These are phyloP conservation scores for Mylabris phalerata DNA, from an alignment of 1,140 invertebrate species.

Conservation along the genomic window DNA sequence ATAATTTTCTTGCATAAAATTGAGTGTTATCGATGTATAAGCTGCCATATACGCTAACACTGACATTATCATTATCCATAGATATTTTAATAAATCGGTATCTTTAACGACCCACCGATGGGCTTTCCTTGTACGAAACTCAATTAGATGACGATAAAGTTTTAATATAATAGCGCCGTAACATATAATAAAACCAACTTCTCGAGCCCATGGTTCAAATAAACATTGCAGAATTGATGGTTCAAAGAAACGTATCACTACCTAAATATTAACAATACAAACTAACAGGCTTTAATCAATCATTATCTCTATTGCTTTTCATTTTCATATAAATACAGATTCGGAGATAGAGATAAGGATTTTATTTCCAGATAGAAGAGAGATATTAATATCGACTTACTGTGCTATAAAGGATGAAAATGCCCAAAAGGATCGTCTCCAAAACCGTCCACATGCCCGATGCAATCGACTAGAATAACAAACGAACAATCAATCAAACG, in stretches of 20 bases:
- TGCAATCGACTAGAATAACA: slow-evolving; percentile 62
- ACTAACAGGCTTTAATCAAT: not conserved
- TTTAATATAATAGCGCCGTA: slow-evolving; percentile 87
- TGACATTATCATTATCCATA: slow-evolving; percentile 66
- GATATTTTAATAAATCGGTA: slow-evolving; percentile 76
- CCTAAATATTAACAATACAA: slow-evolving; percentile 49
- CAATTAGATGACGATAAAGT: slow-evolving; percentile 75
- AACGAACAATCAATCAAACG: not conserved
- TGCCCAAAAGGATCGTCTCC: slow-evolving; percentile 78
- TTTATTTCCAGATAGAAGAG: too few species aligned
- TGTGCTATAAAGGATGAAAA: slow-evolving; percentile 75
- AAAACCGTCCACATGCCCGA: slow-evolving; percentile 83
- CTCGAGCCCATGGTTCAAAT: slow-evolving; percentile 79
- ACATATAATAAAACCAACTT: slow-evolving; percentile 83
- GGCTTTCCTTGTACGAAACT: slow-evolving; percentile 80
- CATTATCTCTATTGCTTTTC: not conserved
- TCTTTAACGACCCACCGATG: slow-evolving; percentile 81
- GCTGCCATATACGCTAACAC: slow-evolving; percentile 79
- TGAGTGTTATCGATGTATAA: slow-evolving; percentile 67
- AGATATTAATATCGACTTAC: slow-evolving; percentile 51
- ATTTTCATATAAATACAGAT: not conserved
- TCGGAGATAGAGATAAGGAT: too few species aligned
- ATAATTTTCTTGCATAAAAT: slow-evolving; percentile 50
- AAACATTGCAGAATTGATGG: slow-evolving; percentile 68
- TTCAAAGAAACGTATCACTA: slow-evolving; percentile 74